These are phyloP conservation scores for Dromiciops gliroides DNA, from an alignment of 2,113 vertebrate genomes.

Conservation along the genomic window DNA sequence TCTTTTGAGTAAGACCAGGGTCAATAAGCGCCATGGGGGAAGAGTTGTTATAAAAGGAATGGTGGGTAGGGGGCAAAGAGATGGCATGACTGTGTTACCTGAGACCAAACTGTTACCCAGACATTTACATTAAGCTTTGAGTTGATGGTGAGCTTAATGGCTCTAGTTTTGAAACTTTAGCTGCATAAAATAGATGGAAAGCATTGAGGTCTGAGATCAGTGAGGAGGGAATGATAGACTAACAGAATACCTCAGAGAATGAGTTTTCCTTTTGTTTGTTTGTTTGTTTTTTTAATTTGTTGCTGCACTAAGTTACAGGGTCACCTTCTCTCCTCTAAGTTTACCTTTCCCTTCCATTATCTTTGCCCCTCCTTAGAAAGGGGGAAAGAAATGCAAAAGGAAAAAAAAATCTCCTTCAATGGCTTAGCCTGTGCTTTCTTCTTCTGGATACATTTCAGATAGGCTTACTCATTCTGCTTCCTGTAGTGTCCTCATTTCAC, in stretches of 20 bases:
- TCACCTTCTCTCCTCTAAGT: conserved; percentile 14
- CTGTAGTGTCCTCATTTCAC: not conserved
- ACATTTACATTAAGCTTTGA: not conserved
- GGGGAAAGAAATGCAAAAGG: rapidly evolving
- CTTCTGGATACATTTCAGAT: not conserved
- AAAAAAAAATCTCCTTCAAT: not conserved
- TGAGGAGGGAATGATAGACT: not conserved
- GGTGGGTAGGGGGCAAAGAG: not conserved
- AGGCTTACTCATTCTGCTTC: conserved; percentile 19
- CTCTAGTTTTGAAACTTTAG: not conserved
- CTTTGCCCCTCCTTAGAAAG: not conserved
- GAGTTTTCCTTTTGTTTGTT: not conserved
- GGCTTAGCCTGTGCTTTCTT: not conserved
- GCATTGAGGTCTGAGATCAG: not conserved
- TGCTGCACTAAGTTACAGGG: not conserved
- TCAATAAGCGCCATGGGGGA: not conserved
- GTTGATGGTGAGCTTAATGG: not conserved
- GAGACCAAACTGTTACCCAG: not conserved
- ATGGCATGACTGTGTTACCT: not conserved
- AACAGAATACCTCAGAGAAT: not conserved
- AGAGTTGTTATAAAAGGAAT: not conserved
- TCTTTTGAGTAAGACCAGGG: conserved; percentile 11
- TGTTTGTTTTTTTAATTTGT: not conserved
- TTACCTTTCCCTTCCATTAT: not conserved
- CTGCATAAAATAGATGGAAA: conserved; percentile 23